Evolutionary conservation across 2,888 invertebrate genomes (phyloP), one percentile per base, ranked within the genome.

Genomic region (Drosophila borborema): DNA sequence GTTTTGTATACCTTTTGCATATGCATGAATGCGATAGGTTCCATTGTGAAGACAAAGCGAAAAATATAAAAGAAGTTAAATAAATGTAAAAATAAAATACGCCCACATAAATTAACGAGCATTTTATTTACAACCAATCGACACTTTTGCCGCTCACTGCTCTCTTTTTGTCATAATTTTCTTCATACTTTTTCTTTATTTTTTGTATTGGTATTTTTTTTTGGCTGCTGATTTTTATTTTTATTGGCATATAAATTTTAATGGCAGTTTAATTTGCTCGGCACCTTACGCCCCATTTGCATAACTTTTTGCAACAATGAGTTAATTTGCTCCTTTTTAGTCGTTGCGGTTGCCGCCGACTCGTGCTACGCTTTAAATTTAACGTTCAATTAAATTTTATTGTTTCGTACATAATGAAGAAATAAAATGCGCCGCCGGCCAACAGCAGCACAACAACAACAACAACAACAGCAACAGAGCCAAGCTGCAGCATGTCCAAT

Each of bases 351-450:
- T 28, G n/a, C 43, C 40, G 18, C 38, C 23, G 64, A 48, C 81
- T 79, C 84, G 84, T 84, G 82, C 84, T 84, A 68, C 84, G 79
- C 72, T 82, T 81, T 84, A 84, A 82, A 84, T 82, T 83, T 83
- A 82, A 84, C 77, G 82, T 82, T 84, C 82, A 82, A 82, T 84
- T 82, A 84, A 81, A 82, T 82, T 82, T 84, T 81, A 82, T 82
- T 82, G 82, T 84, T 82, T 81, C 77, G 81, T 69, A 74, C 79
- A 79, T 84, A 82, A 82, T 82, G 84, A 82, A 82, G 84, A 84
- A 82, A 84, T 82, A 82, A 82, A 82, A 73, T 76, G 55, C 67
- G 84, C 82, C 74, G 79, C 81, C 55, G 72, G 80, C 59, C 80
- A 73, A 43, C 74, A 64, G 46, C 66, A 43, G 12, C 58, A 34